phyloP scores from a whole-genome alignment of 2,797 vertebrate species.

The Allobates femoralis region DNA sequence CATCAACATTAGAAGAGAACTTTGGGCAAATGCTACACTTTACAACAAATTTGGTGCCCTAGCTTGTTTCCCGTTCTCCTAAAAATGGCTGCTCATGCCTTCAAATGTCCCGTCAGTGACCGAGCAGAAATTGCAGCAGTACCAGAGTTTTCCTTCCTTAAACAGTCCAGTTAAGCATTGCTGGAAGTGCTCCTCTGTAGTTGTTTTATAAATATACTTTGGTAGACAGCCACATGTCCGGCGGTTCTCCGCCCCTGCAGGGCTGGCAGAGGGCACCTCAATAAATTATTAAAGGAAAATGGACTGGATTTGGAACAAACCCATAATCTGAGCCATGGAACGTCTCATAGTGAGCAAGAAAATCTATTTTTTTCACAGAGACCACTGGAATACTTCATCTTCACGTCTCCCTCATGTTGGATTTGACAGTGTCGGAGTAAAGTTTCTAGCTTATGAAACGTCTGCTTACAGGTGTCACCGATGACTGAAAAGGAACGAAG shows the following conservation, averaged over 20 bases:
- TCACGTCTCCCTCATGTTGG: slow-evolving; percentile 78
- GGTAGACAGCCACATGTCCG: slow-evolving; percentile 77
- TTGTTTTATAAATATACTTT: slow-evolving; percentile 71
- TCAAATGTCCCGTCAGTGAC: slow-evolving; percentile 73
- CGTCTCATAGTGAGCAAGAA: slow-evolving; percentile 83
- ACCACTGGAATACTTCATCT: slow-evolving; percentile 87
- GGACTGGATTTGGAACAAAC: slow-evolving; percentile 77
- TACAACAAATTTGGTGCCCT: slow-evolving; percentile 71
- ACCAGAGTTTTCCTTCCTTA: slow-evolving; percentile 79
- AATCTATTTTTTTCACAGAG: slow-evolving; percentile 88
- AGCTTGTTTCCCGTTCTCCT: slow-evolving; percentile 70
- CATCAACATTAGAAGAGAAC: slow-evolving; percentile 73
- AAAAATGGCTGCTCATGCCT: slow-evolving; percentile 81
- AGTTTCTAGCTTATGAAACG: slow-evolving; percentile 90
- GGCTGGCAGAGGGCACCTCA: neutral
- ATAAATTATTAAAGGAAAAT: slow-evolving; percentile 71
- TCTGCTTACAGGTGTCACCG: slow-evolving; percentile 88
- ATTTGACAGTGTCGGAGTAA: slow-evolving; percentile 84
- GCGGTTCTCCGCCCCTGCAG: slow-evolving; percentile 65
- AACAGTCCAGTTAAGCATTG: slow-evolving; percentile 84
- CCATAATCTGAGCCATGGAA: slow-evolving; percentile 89
- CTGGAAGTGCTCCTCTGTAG: slow-evolving; percentile 75
- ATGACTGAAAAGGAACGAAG: no score
- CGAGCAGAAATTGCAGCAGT: slow-evolving; percentile 80
- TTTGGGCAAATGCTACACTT: slow-evolving; percentile 82